Percentiles rank a stretch among this genome's conserved stretches.
phyloP scores from a whole-genome alignment of 2,113 vertebrate genomes.

The Otus sunia region DNA sequence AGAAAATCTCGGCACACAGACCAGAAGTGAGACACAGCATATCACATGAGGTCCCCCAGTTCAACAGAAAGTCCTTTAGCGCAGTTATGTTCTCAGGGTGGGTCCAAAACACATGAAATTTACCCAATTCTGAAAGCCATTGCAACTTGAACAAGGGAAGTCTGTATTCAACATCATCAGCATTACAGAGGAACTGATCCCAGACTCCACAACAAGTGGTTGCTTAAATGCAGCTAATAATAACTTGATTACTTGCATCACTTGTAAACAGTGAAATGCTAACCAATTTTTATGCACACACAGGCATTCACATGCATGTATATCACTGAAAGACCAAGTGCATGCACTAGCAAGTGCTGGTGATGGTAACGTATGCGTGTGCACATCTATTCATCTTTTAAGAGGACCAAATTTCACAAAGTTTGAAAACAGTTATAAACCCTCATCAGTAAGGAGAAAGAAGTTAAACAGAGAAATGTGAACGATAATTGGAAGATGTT shows the following conservation, averaged over 20 bases:
- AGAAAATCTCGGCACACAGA: background rate
- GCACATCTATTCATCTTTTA: background rate
- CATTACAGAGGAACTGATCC: background rate
- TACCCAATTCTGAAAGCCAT: background rate
- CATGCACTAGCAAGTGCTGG: background rate
- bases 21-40: background rate
- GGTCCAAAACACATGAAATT: background rate
- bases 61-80: background rate
- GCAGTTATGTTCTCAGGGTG: background rate
- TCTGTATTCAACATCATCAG: background rate
- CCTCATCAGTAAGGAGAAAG: background rate
- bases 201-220: background rate
- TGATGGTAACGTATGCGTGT: accelerated
- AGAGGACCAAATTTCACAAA: background rate
- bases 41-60: background rate
- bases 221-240: background rate
- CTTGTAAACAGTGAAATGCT: background rate
- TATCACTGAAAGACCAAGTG: background rate
- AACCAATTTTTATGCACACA: background rate
- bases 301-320: accelerated
- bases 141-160: background rate
- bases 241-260: background rate
- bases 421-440: background rate
- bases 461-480: background rate
- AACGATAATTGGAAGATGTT: background rate